Evolutionary conservation across 2,113 vertebrate species (phyloP), one percentile per base, ranked within the genome.

Genomic region (Sebastes fasciatus): DNA sequence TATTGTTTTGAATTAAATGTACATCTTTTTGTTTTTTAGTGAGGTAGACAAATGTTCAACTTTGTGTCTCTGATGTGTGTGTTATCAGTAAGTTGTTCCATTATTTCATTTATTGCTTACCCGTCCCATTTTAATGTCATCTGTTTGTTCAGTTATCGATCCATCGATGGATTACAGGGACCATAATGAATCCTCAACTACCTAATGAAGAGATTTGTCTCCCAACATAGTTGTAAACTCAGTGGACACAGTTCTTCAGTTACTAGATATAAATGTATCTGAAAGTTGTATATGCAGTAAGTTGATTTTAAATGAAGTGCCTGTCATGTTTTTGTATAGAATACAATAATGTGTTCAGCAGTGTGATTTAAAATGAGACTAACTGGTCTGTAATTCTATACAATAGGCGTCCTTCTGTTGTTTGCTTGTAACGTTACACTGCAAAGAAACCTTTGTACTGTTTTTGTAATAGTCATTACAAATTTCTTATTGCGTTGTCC

Each of bases 221-320:
- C 42, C 17, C 9, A 43, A 21, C 65, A 21, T 0, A 3, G 9
- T 46, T 55, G 19, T 26, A 34, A 34, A 34, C 34, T 34, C 34
- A 34, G 34, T 34, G 34, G 34, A 34, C 34, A 17, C 17, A 40
- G 14, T 3, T 64, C 63, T 60, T 73, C 9, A 51, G 60, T 42
- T n/a, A 63, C 6, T 48, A 6, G 61, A 67, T 7, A 2, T 21
- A 57, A 6, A 52, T 21, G 40, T 26, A 67, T 57, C 42, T 66
- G 16, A 49, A 21, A 21, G 34, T 58, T 68, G 9, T 70, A 17
- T 45, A 26, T 11, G 12, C 61, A 64, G 45, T 57, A 12, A 58
- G 66, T 45, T 71, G 21, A 75, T 34, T 75, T 72, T 61, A 73
- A 84, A 70, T 57, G 0, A 94, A 94, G 91, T 94, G 91, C 91